Evolutionary conservation across 1,140 invertebrate genomes (phyloP), one percentile per base, ranked within the genome.

Genomic region (Lepidurus arcticus): DNA sequence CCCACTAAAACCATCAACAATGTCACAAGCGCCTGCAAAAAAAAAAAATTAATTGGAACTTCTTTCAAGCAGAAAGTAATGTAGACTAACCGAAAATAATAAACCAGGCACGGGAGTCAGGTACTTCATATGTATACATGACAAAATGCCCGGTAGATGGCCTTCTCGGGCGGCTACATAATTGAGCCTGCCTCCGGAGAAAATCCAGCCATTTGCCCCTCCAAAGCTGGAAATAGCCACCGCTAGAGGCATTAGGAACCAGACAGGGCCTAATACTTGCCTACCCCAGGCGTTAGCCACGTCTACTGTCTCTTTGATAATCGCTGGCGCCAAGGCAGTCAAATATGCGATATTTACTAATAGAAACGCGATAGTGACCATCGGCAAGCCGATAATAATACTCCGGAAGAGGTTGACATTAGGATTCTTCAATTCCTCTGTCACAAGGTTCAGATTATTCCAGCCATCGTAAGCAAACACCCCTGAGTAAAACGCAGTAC

Each of bases 171-270:
- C 88, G 21, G 88, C 88, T 24, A 87, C 88, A 80, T 87, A 89
- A 80, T 73, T 34, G 82, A 83, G 90, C 86, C 90, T 88, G 10
- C 91, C 90, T 21, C 92, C 90, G 74, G 91, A 89, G 81, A 93
- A 93, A 82, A 92, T 91, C 2, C 92, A 85, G 81, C 91, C 91
- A 80, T 92, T 86, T 13, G 90, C 90, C 81, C 91, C 92, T 0
- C 92, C 91, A 81, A 93, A 93, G 0, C 91, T 92, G 1, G 91
- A 90, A 9, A 92, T 84, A 10, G 90, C 90, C 8, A 93, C 92
- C 1, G 91, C 90, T 0, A 93, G 80, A 0, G 92, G 92, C 81
- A 93, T 92, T 0, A 89, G 77, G 76, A 91, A 90, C 53, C 86
- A 85, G 65, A 88, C 85, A 0, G 85, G 85, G 0, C 89, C 88